These are phyloP conservation scores for Karalla daura DNA, from an alignment of 2,797 vertebrate species.

Conservation along the genomic window DNA sequence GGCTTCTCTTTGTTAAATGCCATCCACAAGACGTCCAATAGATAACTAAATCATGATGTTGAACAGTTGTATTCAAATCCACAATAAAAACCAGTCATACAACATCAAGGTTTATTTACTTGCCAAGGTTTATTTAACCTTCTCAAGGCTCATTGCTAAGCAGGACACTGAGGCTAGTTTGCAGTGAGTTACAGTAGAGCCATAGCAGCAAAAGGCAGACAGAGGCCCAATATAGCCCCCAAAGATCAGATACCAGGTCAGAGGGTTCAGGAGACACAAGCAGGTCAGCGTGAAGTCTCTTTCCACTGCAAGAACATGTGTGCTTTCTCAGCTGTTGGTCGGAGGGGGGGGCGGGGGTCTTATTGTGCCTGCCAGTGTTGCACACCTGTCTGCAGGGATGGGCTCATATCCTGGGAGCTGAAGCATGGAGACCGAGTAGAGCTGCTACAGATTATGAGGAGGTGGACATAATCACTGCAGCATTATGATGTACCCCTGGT, in stretches of 20 bases:
- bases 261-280: conserved; percentile 54
- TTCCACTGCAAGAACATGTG: conserved; percentile 49
- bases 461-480: background rate
- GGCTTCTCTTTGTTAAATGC: background rate
- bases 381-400: conserved; percentile 50
- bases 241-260: conserved; percentile 72
- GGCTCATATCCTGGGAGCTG: background rate
- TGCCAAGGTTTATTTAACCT: background rate
- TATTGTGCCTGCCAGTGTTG: conserved; percentile 25
- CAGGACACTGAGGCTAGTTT: background rate
- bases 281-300: conserved; percentile 47
- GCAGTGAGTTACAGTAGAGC: conserved; percentile 23
- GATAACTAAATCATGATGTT: background rate
- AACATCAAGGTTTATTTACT: no score
- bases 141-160: background rate
- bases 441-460: background rate
- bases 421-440: no score
- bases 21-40: background rate
- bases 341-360: no score
- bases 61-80: background rate
- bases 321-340: conserved; percentile 65
- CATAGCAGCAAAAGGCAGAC: conserved; percentile 41
- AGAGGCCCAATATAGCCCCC: conserved; percentile 65
- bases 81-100: background rate
- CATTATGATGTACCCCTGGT: background rate